Evolutionary conservation across 2,113 vertebrate species (phyloP).

Genomic region (Cygnus buccinator): DNA sequence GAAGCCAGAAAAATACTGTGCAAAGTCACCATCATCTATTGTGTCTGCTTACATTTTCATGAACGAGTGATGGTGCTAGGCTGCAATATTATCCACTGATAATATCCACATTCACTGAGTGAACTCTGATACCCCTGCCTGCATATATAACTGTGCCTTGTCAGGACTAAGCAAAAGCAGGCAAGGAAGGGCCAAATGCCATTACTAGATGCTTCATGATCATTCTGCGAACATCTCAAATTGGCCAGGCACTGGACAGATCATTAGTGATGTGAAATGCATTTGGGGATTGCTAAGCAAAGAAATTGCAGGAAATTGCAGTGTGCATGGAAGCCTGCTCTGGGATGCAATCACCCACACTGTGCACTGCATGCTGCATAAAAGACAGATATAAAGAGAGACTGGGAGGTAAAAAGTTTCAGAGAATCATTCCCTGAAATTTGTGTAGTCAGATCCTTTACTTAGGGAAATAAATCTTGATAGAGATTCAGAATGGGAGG

Average conservation of each 20-base stretch:
- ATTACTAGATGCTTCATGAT: not conserved
- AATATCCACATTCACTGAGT: not conserved
- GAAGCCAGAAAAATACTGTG: fast-evolving
- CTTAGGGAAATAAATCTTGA: not conserved
- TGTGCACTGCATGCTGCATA: not conserved
- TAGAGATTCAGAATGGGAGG: not conserved
- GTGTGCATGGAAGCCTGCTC: too few relatives aligned
- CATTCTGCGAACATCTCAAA: not conserved
- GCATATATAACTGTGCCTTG: not conserved
- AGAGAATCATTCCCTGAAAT: not conserved
- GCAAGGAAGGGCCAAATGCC: not conserved
- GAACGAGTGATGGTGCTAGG: not conserved
- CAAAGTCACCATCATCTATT: not conserved
- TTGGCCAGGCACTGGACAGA: not conserved
- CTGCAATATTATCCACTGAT: not conserved
- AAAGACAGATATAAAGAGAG: not conserved
- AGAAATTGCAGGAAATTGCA: fast-evolving
- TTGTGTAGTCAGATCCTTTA: not conserved
- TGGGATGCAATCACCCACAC: not conserved
- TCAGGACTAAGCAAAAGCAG: not conserved
- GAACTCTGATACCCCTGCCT: not conserved
- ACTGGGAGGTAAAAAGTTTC: not conserved
- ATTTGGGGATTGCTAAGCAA: not conserved
- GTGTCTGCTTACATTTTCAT: not conserved
- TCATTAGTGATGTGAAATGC: not conserved